These are phyloP conservation scores for Drosophila subobscura DNA, from an alignment of 1,140 invertebrate species.

Conservation along the genomic window DNA sequence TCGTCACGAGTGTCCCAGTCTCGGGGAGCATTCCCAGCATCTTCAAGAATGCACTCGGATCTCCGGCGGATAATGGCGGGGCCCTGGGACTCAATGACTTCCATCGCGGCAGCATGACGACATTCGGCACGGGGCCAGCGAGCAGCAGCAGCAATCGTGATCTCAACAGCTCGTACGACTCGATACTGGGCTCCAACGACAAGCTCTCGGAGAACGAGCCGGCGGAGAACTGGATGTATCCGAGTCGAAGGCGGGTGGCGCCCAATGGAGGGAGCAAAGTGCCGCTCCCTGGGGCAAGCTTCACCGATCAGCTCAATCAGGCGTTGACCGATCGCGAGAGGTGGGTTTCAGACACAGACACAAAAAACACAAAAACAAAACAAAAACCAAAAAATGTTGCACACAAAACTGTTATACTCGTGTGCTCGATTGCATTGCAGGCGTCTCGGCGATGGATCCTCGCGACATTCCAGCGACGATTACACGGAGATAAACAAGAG, in stretches of 20 bases:
- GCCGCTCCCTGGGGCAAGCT: conserved; percentile 86
- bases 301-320: conserved; percentile 93
- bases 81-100: conserved; percentile 59
- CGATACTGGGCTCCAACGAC: conserved; percentile 83
- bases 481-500: conserved; percentile 86
- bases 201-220: conserved; percentile 82
- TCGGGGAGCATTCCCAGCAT: conserved; percentile 59
- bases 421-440: conserved; percentile 61
- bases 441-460: conserved; percentile 85
- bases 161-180: conserved; percentile 83
- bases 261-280: conserved; percentile 78
- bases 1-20: conserved; percentile 7
- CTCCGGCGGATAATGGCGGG: conserved; percentile 64
- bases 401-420: conserved; percentile 37
- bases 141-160: conserved; percentile 73
- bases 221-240: conserved; percentile 83
- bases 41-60: conserved; percentile 73
- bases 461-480: conserved; percentile 87
- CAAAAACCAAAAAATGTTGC: conserved; percentile 18
- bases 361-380: conserved; percentile 15
- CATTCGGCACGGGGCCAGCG: conserved; percentile 65
- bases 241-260: conserved; percentile 75
- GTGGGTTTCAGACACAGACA: conserved; percentile 77
- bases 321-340: conserved; percentile 90
- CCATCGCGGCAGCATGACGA: conserved; percentile 80